phyloP scores from a whole-genome alignment of 2,888 invertebrate species.

The Rhagonycha fulva region DNA sequence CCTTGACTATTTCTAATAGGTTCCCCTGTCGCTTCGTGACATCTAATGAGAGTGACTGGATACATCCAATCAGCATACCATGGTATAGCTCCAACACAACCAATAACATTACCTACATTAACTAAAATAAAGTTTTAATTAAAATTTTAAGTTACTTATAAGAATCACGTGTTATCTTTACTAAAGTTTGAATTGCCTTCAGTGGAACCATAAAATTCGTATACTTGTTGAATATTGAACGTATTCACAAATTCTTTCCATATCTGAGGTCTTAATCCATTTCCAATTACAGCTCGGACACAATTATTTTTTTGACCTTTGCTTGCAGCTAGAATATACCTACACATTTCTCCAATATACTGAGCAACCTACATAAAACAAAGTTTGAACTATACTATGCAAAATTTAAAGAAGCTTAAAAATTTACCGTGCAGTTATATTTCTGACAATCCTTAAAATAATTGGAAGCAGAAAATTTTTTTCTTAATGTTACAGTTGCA shows the following conservation, averaged over 20 bases:
- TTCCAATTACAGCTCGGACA: constrained; percentile 87
- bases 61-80: constrained; percentile 59
- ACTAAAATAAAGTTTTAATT: constrained; percentile 66
- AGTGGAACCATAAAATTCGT: constrained; percentile 95
- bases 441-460: constrained; percentile 94
- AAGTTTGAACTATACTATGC: background rate
- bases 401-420: background rate
- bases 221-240: constrained; percentile 65
- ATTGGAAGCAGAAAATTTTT: constrained; percentile 91
- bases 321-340: constrained; percentile 75
- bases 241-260: constrained; percentile 87
- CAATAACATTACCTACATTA: constrained; percentile 86
- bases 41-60: constrained; percentile 70
- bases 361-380: constrained; percentile 68
- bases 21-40: constrained; percentile 71
- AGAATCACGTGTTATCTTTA: background rate
- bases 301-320: constrained; percentile 69
- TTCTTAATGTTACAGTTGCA: constrained; percentile 77
- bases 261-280: constrained; percentile 91
- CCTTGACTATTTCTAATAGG: constrained; percentile 72
- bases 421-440: constrained; percentile 82
- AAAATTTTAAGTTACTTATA: background rate
- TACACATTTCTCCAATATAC: constrained; percentile 90
- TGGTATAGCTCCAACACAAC: constrained; percentile 91
- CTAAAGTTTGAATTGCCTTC: constrained; percentile 86